These are phyloP conservation scores for Rhipidura dahli DNA, from an alignment of 2,113 vertebrate genomes.

Conservation along the genomic window DNA sequence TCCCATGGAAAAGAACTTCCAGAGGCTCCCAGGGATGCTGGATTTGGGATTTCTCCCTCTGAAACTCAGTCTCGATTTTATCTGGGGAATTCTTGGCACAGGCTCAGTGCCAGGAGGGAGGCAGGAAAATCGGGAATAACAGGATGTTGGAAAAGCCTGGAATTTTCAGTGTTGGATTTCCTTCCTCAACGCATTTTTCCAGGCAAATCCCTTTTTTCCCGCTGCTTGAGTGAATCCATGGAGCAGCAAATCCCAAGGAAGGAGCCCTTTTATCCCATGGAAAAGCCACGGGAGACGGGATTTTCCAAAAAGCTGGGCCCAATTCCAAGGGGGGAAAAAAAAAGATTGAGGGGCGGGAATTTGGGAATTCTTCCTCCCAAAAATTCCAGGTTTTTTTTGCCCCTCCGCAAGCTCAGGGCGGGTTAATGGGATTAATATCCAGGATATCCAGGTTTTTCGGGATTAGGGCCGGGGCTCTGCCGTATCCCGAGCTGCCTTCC, in stretches of 20 bases:
- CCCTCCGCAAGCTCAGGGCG: background rate
- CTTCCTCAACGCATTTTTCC: background rate
- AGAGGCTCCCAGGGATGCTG: background rate
- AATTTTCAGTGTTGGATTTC: accelerated
- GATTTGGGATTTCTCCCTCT: background rate
- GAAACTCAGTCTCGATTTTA: background rate
- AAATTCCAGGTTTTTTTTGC: background rate
- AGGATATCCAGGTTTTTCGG: background rate
- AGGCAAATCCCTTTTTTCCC: background rate
- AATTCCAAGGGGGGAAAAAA: background rate
- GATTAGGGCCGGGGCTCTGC: background rate
- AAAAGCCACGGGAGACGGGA: accelerated
- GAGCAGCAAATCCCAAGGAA: accelerated
- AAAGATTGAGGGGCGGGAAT: background rate
- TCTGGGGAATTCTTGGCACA: background rate
- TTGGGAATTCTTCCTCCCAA: background rate
- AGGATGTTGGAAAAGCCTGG: background rate
- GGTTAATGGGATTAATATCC: background rate
- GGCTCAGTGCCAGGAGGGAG: background rate
- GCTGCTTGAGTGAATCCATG: accelerated
- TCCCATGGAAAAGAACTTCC: background rate
- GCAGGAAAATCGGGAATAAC: background rate
- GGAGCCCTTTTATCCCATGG: background rate
- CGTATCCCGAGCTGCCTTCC: background rate
- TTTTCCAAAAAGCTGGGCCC: background rate